Evolutionary conservation across 2,797 vertebrate species (phyloP).

Genomic region (Chloroceryle inda): DNA sequence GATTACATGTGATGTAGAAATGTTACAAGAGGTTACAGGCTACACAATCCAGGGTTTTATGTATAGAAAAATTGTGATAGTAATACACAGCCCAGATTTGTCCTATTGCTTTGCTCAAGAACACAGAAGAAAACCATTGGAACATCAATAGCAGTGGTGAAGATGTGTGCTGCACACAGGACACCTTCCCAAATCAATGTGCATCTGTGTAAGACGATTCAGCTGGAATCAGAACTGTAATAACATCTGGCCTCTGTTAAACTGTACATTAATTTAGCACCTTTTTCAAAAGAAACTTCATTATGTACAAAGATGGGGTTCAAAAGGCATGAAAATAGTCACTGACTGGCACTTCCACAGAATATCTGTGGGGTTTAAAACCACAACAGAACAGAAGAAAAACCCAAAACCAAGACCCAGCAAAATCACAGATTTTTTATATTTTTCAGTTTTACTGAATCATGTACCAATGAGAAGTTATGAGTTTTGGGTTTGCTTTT

Average conservation of each 20-base stretch:
- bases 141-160: background rate
- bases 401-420: background rate
- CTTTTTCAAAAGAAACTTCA: background rate
- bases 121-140: background rate
- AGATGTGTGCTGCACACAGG: background rate
- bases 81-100: background rate
- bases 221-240: background rate
- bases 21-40: background rate
- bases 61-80: background rate
- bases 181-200: background rate
- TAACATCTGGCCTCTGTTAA: background rate
- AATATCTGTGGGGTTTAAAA: background rate
- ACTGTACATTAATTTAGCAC: background rate
- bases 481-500: background rate
- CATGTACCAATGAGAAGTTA: background rate
- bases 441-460: background rate
- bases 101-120: background rate
- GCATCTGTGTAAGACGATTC: background rate
- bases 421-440: accelerated
- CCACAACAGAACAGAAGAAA: background rate
- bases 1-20: background rate
- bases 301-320: background rate
- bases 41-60: background rate
- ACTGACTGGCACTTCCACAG: background rate
- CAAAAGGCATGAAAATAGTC: accelerated